Conservation (phyloP, 2,888 invertebrate genomes). For the Ligdia adustata region DNA sequence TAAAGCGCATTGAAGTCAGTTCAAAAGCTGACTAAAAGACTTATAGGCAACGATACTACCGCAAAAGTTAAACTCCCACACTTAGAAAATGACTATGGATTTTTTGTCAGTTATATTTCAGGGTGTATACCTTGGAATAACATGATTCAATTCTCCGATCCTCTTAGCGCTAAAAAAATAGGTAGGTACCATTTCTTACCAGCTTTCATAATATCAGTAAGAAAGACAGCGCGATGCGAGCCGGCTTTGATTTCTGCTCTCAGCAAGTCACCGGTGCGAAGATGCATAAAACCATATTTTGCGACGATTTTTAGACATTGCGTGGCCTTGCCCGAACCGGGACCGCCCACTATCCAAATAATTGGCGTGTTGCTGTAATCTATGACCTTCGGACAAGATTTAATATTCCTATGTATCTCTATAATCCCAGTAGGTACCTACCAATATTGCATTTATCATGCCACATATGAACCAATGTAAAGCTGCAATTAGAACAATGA, state of each 20-base stretch:
- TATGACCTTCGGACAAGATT: slow-evolving; percentile 59
- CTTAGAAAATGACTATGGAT: too few relatives aligned
- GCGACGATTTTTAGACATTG: slow-evolving; percentile 96
- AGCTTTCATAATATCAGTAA: slow-evolving; percentile 94
- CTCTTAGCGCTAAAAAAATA: not conserved
- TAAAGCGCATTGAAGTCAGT: too few relatives aligned
- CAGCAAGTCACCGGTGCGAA: slow-evolving; percentile 96
- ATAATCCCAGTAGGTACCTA: not conserved
- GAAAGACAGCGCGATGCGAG: slow-evolving; percentile 90
- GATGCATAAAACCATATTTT: slow-evolving; percentile 96
- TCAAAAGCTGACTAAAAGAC: too few relatives aligned
- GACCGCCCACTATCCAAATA: slow-evolving; percentile 96
- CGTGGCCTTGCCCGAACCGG: slow-evolving; percentile 98
- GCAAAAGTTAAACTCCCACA: too few relatives aligned
- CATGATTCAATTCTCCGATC: too few relatives aligned
- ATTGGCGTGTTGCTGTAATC: slow-evolving; percentile 87
- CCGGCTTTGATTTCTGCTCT: slow-evolving; percentile 96
- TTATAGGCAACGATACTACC: too few relatives aligned
- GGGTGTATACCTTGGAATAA: too few relatives aligned
- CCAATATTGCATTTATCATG: too few relatives aligned
- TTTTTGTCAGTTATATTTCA: too few relatives aligned
- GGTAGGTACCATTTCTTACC: slow-evolving; percentile 66
- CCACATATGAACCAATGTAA: too few relatives aligned
- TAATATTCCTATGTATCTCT: not conserved
- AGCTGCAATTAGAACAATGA: too few relatives aligned